Conservation (phyloP, 2,113 vertebrate genomes). For the Ceyx melanurus region DNA sequence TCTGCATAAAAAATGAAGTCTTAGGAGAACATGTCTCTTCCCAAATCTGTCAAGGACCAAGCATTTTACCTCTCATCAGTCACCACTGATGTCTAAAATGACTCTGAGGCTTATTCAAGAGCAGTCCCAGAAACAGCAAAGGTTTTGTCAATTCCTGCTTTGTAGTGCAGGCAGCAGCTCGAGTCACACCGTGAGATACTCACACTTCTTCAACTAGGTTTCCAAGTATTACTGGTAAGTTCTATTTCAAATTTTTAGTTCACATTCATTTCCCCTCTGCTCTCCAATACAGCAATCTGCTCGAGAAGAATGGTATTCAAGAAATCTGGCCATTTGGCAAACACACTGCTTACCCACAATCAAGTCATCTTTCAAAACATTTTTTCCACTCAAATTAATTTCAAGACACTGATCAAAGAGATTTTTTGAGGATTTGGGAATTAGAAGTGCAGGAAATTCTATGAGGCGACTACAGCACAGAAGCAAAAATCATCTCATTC, state of each 20-base stretch:
- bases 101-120: background rate
- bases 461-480: background rate
- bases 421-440: conserved; percentile 33
- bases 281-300: background rate
- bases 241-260: background rate
- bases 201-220: background rate
- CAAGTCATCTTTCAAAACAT: background rate
- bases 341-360: background rate
- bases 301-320: background rate
- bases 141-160: background rate
- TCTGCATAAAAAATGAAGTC: background rate
- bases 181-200: background rate
- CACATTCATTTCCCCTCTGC: background rate
- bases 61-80: background rate
- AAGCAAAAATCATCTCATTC: conserved; percentile 23
- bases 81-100: background rate
- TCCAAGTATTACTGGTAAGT: background rate
- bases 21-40: conserved; percentile 25
- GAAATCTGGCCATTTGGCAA: background rate
- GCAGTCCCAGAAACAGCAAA: background rate
- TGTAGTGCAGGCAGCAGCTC: background rate
- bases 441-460: background rate
- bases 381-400: background rate
- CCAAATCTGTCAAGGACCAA: conserved; percentile 40
- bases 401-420: background rate